Evolutionary conservation across 2,113 vertebrate species (phyloP), one percentile per base, ranked within the genome.

Genomic region (Oreocharis arfaki): DNA sequence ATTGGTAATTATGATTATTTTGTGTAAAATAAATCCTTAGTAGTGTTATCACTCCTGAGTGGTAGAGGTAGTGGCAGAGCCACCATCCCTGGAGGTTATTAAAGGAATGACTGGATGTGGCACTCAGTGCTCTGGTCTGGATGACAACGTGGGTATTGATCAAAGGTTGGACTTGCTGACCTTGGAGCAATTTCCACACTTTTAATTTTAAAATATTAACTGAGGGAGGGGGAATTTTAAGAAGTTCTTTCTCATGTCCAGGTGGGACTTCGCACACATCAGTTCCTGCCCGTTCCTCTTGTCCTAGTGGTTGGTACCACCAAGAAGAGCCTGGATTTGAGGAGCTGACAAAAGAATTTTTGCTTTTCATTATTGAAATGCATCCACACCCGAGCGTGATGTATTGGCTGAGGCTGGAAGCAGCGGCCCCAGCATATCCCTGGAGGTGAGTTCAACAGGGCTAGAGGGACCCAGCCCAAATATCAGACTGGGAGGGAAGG

Each of bases 331-430:
- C 23, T 41, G 23, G 50, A 47, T 73, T 55, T 49, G 49, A 69
- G 73, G 41, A 60, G 15, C 23, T 0, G 6, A 50, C 14, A 73
- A 76, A 88, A 63, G 9, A 9, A 22, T 37, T 78, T 89, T 92
- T 41, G 22, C 53, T 68, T 68, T 80, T 90, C 24, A 6, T 56
- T 37, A 37, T 32, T 17, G 63, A 89, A 69, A 67, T 53, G 5
- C 44, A 64, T 26, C 44, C 59, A 33, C 0, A 4, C 30, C 33
- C 2, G 3, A 6, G 33, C 2, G 4, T 56, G 52, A 50, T 18
- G 6, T 11, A 23, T 27, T 65, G 41, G 13, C 59, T 83, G 22
- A 79, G 28, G n/a, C 67, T 76, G 37, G 49, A 83, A 75, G 56
- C 16, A 82, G 57, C 10, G 0, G 39, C 42, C 23, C 22, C 49